These are phyloP conservation scores for Bubo bubo DNA, from an alignment of 2,113 vertebrate genomes.

Conservation along the genomic window DNA sequence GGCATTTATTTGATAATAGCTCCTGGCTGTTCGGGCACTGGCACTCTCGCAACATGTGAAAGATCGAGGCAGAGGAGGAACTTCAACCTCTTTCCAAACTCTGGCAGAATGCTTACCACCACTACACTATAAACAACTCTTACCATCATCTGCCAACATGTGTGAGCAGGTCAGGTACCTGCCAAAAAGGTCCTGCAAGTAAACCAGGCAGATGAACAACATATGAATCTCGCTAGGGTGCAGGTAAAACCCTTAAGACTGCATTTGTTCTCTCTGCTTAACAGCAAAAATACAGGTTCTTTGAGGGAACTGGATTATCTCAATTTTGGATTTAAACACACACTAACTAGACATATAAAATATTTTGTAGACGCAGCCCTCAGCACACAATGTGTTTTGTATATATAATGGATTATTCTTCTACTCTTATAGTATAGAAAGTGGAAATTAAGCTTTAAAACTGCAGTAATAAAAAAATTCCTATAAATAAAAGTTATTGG, in stretches of 20 bases:
- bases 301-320: not conserved
- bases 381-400: not conserved
- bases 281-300: not conserved
- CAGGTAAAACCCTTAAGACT: not conserved
- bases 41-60: not conserved
- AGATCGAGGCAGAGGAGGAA: not conserved
- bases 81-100: not conserved
- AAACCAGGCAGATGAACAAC: not conserved
- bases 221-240: not conserved
- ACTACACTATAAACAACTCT: not conserved
- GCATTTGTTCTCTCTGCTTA: not conserved
- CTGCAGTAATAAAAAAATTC: not conserved
- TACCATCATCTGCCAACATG: not conserved
- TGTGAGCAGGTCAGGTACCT: not conserved
- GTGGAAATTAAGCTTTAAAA: not conserved
- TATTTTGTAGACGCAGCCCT: not conserved
- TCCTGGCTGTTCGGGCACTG: not conserved
- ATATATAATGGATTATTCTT: not conserved
- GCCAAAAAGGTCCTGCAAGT: not conserved
- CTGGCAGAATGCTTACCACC: not conserved
- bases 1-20: not conserved
- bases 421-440: not conserved
- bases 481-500: not conserved
- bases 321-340: not conserved
- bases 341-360: not conserved